Base-by-base conservation (phyloP, 1,140 invertebrate species). In the Bombus waltoni region DNA sequence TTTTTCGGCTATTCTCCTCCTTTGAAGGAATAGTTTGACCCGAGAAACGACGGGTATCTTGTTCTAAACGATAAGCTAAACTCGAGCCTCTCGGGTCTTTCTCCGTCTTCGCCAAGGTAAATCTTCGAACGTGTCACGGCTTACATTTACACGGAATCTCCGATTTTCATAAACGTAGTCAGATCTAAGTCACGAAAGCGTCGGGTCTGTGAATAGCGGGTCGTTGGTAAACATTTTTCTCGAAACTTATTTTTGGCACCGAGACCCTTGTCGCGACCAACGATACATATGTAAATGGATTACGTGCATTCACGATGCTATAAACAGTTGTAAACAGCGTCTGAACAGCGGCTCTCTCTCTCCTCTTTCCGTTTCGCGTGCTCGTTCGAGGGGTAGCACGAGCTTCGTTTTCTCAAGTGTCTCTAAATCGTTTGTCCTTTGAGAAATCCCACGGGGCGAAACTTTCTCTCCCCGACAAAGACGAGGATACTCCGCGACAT, bases 261-360 rank as follows among this genome's bases (percentile, higher is more conserved):
- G 59, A n/a, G 59, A 28, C 28, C 59, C 10, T 62, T n/a, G 25
- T 62, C 28, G 59, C 59, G 22, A 3, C 59, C 59, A 62, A 62
- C 59, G 28, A 86, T 59, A 76, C 78, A 40, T 76, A 13, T 53
- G 35, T 22, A 25, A 57, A 22, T 75, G 44, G 28, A 57, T 35
- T 59, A 77, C 68, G n/a, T 42, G 65, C 66, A 53, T 38, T 28
- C 28, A 44, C n/a, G 59, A 32, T 59, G 68, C 57, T 83, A 81
- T 83, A 86, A 90, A 90, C 89, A 86, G 77, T 88, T 65, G 83
- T 88, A 90, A 88, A 90, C 89, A 89, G 32, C 53, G n/a, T 57
- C 38, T 0, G 18, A 32, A 59, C 44, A 75, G 57, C 32, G 32
- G 32, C 32, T 32, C 32, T 32, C 10, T 47, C 59, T 44, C 11